phyloP scores from a whole-genome alignment of 1,140 invertebrate species.

The Idris sp. region DNA sequence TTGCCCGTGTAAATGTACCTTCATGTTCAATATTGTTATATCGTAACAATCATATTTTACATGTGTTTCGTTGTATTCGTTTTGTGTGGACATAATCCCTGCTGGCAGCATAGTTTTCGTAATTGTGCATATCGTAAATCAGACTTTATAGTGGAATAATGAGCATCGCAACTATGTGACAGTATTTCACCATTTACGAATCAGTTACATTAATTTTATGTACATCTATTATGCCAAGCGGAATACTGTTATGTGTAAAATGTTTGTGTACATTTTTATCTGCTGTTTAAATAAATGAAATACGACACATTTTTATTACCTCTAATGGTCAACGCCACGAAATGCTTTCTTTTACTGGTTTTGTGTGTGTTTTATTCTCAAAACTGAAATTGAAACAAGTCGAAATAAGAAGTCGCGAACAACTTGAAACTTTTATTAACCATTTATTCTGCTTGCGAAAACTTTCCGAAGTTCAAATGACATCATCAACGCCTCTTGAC shows the following conservation, averaged over 20 bases:
- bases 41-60: slow-evolving; percentile 29
- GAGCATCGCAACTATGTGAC: slow-evolving; percentile 45
- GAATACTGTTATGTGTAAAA: slow-evolving; percentile 14
- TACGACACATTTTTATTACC: no score
- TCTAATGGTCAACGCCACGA: no score
- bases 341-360: no score
- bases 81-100: slow-evolving; percentile 30
- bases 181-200: slow-evolving; percentile 50
- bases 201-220: slow-evolving; percentile 44
- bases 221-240: slow-evolving; percentile 34
- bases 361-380: background rate
- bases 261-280: slow-evolving; percentile 1
- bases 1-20: background rate
- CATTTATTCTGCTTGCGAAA: slow-evolving; percentile 26
- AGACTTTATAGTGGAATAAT: slow-evolving; percentile 46
- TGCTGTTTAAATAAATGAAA: no score
- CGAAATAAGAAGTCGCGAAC: slow-evolving; percentile 6
- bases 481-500: slow-evolving; percentile 44
- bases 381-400: slow-evolving; percentile 15
- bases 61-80: slow-evolving; percentile 44
- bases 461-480: slow-evolving; percentile 31
- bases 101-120: slow-evolving; percentile 36
- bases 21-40: slow-evolving; percentile 24
- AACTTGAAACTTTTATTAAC: slow-evolving; percentile 35
- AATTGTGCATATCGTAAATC: slow-evolving; percentile 57